These are phyloP conservation scores for Trididemnum miniatum DNA, from an alignment of 23 tunicate species.

Conservation along the genomic window DNA sequence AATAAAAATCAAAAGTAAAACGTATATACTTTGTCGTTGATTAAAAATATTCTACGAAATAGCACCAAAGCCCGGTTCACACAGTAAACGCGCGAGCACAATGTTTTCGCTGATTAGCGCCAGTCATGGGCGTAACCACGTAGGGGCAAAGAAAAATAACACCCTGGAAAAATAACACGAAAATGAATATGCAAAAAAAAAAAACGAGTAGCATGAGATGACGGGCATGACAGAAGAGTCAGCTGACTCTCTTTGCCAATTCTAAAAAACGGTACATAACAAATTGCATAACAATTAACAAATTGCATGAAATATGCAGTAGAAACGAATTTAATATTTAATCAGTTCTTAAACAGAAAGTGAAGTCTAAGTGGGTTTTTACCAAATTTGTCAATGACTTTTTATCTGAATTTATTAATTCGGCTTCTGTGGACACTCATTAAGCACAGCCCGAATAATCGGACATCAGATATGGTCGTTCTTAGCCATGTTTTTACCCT, in stretches of 20 bases:
- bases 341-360: conserved; percentile 14
- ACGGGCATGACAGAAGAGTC: conserved; percentile 2
- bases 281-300: neutral
- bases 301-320: conserved; percentile 13
- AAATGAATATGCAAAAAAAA: neutral
- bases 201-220: conserved; percentile 21
- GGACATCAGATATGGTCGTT: conserved; percentile 26
- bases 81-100: too few relatives aligned
- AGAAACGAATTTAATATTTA: conserved; percentile 17
- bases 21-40: too few relatives aligned
- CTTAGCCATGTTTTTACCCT: conserved; percentile 28
- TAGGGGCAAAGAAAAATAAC: neutral
- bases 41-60: too few relatives aligned
- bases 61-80: too few relatives aligned
- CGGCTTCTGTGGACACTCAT: conserved; percentile 33
- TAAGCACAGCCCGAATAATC: conserved; percentile 18
- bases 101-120: too few relatives aligned
- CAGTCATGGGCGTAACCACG: conserved; percentile 21
- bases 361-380: conserved; percentile 11
- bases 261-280: conserved; percentile 22
- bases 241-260: conserved; percentile 20
- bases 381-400: conserved; percentile 21
- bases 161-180: conserved; percentile 19
- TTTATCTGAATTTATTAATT: conserved; percentile 19
- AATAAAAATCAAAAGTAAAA: too few relatives aligned